These are phyloP conservation scores for Pangasianodon gigas DNA, from an alignment of 2,113 vertebrate genomes.

Conservation along the genomic window DNA sequence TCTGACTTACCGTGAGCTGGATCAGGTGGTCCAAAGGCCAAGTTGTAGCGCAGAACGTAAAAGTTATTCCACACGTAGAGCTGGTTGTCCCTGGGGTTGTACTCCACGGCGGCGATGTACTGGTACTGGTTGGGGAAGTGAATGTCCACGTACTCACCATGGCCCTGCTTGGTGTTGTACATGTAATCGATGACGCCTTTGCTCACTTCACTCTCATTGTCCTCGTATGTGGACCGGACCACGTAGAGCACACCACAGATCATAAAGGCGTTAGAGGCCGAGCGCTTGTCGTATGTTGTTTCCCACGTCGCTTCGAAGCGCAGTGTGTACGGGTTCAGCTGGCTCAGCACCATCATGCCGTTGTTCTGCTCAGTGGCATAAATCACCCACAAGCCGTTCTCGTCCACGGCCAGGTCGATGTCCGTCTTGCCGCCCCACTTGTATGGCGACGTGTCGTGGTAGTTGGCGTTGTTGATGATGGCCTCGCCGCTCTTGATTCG, in stretches of 20 bases:
- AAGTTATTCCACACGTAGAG: slow-evolving; percentile 99
- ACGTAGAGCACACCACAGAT: slow-evolving; percentile 97
- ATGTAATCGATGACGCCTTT: slow-evolving; percentile 94
- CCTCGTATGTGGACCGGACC: slow-evolving; percentile 95
- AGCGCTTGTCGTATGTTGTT: slow-evolving; percentile 92
- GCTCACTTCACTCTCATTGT: slow-evolving; percentile 96
- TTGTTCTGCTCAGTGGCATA: slow-evolving; percentile 99
- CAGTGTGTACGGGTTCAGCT: slow-evolving; percentile 96
- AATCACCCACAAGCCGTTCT: slow-evolving; percentile 98
- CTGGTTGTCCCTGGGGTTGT: slow-evolving; percentile 98
- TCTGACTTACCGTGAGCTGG: slow-evolving; percentile 91
- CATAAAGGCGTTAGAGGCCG: slow-evolving; percentile 98
- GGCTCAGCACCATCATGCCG: slow-evolving; percentile 97
- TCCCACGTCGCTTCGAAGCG: slow-evolving; percentile 98
- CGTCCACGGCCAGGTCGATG: slow-evolving; percentile 96
- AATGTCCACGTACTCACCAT: slow-evolving; percentile 89
- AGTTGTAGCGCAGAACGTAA: slow-evolving; percentile 94
- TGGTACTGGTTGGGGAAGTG: slow-evolving; percentile 99
- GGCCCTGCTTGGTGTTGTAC: slow-evolving; percentile 92
- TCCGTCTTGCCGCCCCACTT: slow-evolving; percentile 99
- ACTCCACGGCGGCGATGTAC: slow-evolving; percentile 98
- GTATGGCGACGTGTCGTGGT: slow-evolving; percentile 97
- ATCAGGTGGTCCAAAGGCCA: slow-evolving; percentile 95
- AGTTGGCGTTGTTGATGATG: slow-evolving; percentile 99
- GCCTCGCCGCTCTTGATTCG: slow-evolving; percentile 98